Percentiles rank a stretch among this genome's conserved stretches.
phyloP scores from a whole-genome alignment of 1,140 invertebrate genomes.

The Heliconius eleuchia region DNA sequence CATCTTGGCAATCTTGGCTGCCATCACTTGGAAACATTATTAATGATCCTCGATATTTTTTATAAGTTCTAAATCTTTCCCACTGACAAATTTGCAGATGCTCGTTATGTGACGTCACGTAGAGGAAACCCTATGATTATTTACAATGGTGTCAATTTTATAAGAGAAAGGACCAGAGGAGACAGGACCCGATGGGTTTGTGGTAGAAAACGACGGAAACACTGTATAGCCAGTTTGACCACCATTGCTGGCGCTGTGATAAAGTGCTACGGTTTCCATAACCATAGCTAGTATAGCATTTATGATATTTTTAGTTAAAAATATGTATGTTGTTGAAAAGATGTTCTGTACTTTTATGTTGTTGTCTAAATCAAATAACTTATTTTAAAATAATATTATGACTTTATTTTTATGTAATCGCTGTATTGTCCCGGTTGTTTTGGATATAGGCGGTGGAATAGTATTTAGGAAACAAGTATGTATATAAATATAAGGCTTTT shows the following conservation, averaged over 20 bases:
- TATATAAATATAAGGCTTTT: background rate
- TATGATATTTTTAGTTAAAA: background rate
- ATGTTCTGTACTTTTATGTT: background rate
- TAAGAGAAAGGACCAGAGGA: constrained; percentile 48
- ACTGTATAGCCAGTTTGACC: constrained; percentile 57
- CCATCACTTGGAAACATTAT: too few relatives aligned
- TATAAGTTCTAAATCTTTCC: background rate
- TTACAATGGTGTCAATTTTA: constrained; percentile 57
- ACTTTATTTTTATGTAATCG: background rate
- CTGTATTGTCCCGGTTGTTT: background rate
- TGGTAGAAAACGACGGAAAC: constrained; percentile 50
- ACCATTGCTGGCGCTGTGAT: constrained; percentile 42
- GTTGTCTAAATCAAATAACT: background rate
- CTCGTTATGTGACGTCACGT: constrained; percentile 50
- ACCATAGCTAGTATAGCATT: constrained; percentile 50
- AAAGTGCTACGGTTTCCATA: constrained; percentile 43
- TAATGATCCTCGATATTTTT: background rate
- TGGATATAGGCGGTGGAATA: background rate
- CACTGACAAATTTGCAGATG: constrained; percentile 33
- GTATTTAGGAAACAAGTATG: background rate
- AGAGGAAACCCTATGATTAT: constrained; percentile 62
- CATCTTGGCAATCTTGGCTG: too few relatives aligned
- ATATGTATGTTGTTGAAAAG: background rate
- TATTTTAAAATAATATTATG: background rate
- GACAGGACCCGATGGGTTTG: constrained; percentile 57